Evolutionary conservation across 1,140 invertebrate species (phyloP).

Genomic region (Metaphire vulgaris): DNA sequence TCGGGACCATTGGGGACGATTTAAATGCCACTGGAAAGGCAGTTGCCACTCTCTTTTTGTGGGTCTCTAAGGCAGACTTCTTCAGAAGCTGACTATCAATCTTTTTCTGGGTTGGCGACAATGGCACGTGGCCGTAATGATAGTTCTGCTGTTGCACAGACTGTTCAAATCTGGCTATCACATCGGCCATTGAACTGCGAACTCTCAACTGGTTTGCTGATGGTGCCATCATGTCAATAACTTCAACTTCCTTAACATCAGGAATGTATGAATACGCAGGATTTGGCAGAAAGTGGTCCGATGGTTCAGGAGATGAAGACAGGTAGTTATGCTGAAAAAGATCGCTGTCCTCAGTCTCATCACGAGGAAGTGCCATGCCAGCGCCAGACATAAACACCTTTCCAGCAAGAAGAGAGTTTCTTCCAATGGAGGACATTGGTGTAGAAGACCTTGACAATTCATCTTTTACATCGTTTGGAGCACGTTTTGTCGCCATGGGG

Average conservation of each 20-base stretch:
- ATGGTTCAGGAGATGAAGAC: neutral
- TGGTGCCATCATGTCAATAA: slow-evolving; percentile 10
- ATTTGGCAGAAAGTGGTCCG: neutral
- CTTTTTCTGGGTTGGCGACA: no score
- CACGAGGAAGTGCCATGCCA: neutral
- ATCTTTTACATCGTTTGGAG: neutral
- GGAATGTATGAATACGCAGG: neutral
- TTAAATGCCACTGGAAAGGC: no score
- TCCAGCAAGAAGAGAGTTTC: neutral
- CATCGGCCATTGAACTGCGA: slow-evolving; percentile 8
- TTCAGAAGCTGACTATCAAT: no score
- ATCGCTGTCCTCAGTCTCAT: neutral
- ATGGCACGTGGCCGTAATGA: no score
- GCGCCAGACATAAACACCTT: neutral
- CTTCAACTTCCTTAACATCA: slow-evolving; percentile 12
- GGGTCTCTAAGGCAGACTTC: no score
- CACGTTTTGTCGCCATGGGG: neutral
- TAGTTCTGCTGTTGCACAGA: no score
- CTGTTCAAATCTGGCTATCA: slow-evolving; percentile 15
- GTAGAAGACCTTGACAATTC: neutral
- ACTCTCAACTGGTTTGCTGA: neutral
- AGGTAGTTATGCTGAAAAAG: slow-evolving; percentile 3
- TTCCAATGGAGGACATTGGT: neutral
- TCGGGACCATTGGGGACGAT: no score
- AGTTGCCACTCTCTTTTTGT: no score